phyloP scores from a whole-genome alignment of 2,888 invertebrate genomes.

The Pristionchus exspectatus region DNA sequence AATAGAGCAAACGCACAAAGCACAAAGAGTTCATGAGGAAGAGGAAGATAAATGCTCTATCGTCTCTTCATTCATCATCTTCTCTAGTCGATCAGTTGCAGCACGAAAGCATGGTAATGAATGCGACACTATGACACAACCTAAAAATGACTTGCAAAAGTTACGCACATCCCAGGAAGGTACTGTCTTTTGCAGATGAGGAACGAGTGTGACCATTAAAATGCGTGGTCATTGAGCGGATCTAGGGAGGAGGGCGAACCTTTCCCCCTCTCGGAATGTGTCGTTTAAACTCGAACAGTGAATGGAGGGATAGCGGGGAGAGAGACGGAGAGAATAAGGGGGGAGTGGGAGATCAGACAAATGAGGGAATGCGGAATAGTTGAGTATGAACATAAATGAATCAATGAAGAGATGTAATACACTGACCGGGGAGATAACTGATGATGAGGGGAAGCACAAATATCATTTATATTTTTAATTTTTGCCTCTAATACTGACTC shows the following conservation, averaged over 20 bases:
- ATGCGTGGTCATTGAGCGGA: slow-evolving; percentile 21
- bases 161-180: too few relatives aligned
- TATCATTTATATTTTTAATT: too few relatives aligned
- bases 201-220: neutral
- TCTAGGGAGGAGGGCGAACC: slow-evolving; percentile 26
- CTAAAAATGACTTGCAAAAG: too few relatives aligned
- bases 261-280: slow-evolving; percentile 36
- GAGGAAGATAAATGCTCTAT: too few relatives aligned
- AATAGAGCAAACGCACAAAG: neutral
- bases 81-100: too few relatives aligned
- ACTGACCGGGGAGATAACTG: too few relatives aligned
- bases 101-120: too few relatives aligned
- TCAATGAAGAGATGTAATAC: neutral
- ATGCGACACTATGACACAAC: too few relatives aligned
- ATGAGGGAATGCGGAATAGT: slow-evolving; percentile 39
- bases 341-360: slow-evolving; percentile 35
- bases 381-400: neutral
- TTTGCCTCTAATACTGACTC: too few relatives aligned
- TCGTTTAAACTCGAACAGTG: slow-evolving; percentile 37
- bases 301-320: slow-evolving; percentile 37
- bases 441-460: too few relatives aligned
- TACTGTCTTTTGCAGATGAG: neutral
- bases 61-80: too few relatives aligned
- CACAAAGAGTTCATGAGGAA: too few relatives aligned
- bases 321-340: neutral